Conservation (phyloP, 2,888 invertebrate species). For the Osmoderma eremita region DNA sequence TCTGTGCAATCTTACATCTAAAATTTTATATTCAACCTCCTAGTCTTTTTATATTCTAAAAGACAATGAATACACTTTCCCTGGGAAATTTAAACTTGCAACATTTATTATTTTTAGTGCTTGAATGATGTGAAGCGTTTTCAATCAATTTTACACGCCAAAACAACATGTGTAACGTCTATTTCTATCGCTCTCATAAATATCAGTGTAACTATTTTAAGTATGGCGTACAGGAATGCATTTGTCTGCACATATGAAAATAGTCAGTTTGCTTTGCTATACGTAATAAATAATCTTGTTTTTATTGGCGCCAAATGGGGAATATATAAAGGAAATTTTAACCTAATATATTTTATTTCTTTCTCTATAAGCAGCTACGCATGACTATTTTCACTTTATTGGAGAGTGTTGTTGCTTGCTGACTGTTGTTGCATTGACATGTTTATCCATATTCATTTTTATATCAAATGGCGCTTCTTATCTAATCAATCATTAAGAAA, state of each 20-base stretch:
- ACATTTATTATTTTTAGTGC: too few species aligned
- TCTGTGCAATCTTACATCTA: too few species aligned
- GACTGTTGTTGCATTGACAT: slow-evolving; percentile 27
- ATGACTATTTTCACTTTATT: slow-evolving; percentile 34
- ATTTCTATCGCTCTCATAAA: too few species aligned
- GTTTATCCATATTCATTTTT: neutral
- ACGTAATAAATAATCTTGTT: neutral
- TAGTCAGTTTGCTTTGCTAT: slow-evolving; percentile 5
- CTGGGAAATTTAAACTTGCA: too few species aligned
- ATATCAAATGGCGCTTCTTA: slow-evolving; percentile 19
- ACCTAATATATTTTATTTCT: neutral
- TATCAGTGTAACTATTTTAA: too few species aligned
- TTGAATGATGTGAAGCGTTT: too few species aligned
- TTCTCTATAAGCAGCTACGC: slow-evolving; percentile 3
- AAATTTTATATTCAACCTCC: too few species aligned
- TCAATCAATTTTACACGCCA: too few species aligned
- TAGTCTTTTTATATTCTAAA: too few species aligned
- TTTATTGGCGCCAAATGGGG: neutral
- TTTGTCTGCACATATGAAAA: slow-evolving; percentile 20
- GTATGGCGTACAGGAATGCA: neutral
- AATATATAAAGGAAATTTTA: neutral
- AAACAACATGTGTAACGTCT: too few species aligned
- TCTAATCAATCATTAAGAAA: too few species aligned
- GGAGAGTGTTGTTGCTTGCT: slow-evolving; percentile 25
- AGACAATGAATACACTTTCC: too few species aligned